A percentile compares a stretch with the other conserved stretches of the same genome.
phyloP scores from a whole-genome alignment of 2,888 invertebrate genomes.

The Thyatira batis region DNA sequence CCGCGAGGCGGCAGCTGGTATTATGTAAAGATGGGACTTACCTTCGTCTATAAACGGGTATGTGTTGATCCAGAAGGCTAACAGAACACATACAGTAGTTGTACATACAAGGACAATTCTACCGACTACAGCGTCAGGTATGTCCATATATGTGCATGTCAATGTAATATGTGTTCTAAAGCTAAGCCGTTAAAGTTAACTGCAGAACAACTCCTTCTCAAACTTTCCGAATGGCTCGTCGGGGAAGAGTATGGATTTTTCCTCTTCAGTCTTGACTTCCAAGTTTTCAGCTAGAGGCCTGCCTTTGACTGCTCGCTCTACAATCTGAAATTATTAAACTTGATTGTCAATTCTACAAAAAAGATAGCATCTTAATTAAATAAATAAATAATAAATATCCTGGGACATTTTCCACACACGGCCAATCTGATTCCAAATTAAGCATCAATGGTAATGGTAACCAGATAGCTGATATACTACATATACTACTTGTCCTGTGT shows the following conservation, averaged over 20 bases:
- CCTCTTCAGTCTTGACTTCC: constrained; percentile 63
- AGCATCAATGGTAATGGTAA: too few species aligned
- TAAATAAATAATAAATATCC: too few species aligned
- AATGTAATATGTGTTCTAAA: constrained; percentile 10
- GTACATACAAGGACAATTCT: constrained; percentile 81
- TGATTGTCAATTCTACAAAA: too few species aligned
- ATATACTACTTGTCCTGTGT: too few species aligned
- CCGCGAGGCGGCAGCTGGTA: too few species aligned
- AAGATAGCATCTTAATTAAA: too few species aligned
- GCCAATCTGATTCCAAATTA: too few species aligned
- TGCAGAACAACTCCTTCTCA: constrained; percentile 84
- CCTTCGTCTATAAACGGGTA: constrained; percentile 86
- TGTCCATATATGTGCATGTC: constrained; percentile 71
- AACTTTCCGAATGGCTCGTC: constrained; percentile 86
- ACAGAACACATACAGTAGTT: constrained; percentile 77
- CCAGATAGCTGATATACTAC: too few species aligned
- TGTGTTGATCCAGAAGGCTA: constrained; percentile 85
- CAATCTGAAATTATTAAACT: constrained; percentile 75
- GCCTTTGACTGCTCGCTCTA: constrained; percentile 80
- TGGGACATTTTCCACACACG: too few species aligned
- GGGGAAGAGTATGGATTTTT: constrained; percentile 85
- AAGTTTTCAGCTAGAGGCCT: constrained; percentile 66
- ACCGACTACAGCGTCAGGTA: constrained; percentile 82
- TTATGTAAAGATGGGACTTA: constrained; percentile 39
- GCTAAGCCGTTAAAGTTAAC: constrained; percentile 38